Conservation (phyloP, 2,797 vertebrate genomes). For the Sebastolobus alascanus region DNA sequence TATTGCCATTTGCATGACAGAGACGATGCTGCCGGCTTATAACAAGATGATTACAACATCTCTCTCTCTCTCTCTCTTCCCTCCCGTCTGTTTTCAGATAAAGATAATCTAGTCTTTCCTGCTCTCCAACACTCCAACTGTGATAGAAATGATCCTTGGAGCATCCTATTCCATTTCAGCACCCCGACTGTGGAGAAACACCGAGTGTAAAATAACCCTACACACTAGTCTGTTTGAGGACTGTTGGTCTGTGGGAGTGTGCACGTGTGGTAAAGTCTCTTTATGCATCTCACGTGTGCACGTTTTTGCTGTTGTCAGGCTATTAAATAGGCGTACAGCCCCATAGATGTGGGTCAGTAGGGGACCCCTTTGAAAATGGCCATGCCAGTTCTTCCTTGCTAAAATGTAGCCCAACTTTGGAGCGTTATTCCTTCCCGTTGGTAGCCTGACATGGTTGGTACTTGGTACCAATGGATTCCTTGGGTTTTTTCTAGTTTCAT, state of each 20-base stretch:
- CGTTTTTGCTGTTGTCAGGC: neutral
- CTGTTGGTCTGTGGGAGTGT: neutral
- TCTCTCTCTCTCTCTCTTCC: constrained; percentile 22
- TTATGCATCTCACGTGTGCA: neutral
- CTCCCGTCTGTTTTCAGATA: constrained; percentile 34
- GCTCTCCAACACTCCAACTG: constrained; percentile 43
- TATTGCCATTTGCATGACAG: constrained; percentile 55
- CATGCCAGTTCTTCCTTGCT: too few relatives aligned
- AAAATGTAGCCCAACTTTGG: too few relatives aligned
- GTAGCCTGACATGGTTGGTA: too few relatives aligned
- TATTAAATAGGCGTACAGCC: too few relatives aligned
- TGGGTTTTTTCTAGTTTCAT: too few relatives aligned
- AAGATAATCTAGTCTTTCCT: constrained; percentile 44
- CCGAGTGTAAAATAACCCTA: constrained; percentile 34
- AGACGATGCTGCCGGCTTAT: constrained; percentile 56
- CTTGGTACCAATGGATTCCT: too few relatives aligned
- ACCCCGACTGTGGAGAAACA: constrained; percentile 7
- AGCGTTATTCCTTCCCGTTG: too few relatives aligned
- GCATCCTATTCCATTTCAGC: constrained; percentile 30
- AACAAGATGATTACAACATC: constrained; percentile 49
- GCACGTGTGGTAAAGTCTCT: neutral
- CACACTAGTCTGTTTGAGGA: neutral
- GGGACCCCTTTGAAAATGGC: too few relatives aligned
- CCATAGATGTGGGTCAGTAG: too few relatives aligned
- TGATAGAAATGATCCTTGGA: constrained; percentile 47